phyloP scores from a whole-genome alignment of 2,888 invertebrate species.

The Patella depressa region DNA sequence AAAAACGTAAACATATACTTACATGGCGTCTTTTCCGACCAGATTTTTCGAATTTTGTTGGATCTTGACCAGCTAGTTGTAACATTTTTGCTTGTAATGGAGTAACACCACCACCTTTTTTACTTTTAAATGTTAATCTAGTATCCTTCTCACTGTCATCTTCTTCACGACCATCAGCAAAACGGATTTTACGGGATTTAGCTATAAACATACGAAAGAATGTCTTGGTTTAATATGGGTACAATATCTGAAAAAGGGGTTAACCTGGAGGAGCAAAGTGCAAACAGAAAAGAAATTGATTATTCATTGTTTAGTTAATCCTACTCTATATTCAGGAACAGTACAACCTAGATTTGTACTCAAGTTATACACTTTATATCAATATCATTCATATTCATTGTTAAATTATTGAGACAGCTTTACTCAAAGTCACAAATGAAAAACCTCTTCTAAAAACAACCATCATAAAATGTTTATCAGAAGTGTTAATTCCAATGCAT shows the following conservation, averaged over 20 bases:
- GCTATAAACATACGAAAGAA: conserved; percentile 40
- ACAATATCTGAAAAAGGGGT: too few relatives aligned
- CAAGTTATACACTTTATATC: too few relatives aligned
- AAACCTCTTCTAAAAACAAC: too few relatives aligned
- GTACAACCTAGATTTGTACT: too few relatives aligned
- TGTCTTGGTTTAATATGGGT: too few relatives aligned
- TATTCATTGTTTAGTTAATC: not conserved
- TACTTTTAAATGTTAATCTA: conserved; percentile 45
- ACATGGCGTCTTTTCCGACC: conserved; percentile 27
- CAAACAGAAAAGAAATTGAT: not conserved
- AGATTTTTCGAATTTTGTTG: conserved; percentile 75
- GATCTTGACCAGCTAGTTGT: conserved; percentile 89
- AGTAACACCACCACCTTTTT: conserved; percentile 50
- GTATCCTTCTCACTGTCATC: conserved; percentile 70
- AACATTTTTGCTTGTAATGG: conserved; percentile 88
- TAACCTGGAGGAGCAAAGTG: not conserved
- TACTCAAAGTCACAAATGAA: too few relatives aligned
- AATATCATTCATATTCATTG: too few relatives aligned
- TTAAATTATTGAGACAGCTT: too few relatives aligned
- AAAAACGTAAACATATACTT: not conserved
- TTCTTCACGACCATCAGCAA: conserved; percentile 76
- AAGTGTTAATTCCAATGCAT: too few relatives aligned
- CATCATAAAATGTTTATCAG: too few relatives aligned
- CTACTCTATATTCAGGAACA: too few relatives aligned
- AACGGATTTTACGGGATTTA: conserved; percentile 74